These are phyloP conservation scores for Chrysotoxum bicinctum DNA, from an alignment of 2,888 invertebrate genomes.

Conservation along the genomic window DNA sequence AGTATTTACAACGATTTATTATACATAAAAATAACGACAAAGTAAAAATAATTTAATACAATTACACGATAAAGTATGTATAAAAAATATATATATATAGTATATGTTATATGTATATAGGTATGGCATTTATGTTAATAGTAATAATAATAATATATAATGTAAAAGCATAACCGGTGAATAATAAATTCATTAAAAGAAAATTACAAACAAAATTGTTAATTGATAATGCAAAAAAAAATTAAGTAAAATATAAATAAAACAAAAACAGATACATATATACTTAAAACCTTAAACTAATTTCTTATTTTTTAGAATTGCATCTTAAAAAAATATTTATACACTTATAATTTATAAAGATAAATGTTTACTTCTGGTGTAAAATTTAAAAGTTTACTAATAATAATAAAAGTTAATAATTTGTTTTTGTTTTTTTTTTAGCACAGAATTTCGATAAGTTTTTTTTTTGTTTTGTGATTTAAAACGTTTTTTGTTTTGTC, in stretches of 20 bases:
- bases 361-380: slow-evolving; percentile 65
- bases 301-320: slow-evolving; percentile 60
- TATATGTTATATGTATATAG: slow-evolving; percentile 61
- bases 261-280: slow-evolving; percentile 43
- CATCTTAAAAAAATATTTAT: slow-evolving; percentile 70
- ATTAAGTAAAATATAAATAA: slow-evolving; percentile 47
- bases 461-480: slow-evolving; percentile 30
- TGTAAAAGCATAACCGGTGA: slow-evolving; percentile 63
- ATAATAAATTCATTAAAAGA: slow-evolving; percentile 49
- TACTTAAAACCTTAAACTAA: slow-evolving; percentile 58
- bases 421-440: slow-evolving; percentile 43
- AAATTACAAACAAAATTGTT: slow-evolving; percentile 28
- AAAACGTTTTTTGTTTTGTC: slow-evolving; percentile 9
- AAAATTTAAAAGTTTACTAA: slow-evolving; percentile 67
- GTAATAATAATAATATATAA: slow-evolving; percentile 10
- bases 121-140: slow-evolving; percentile 68
- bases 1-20: slow-evolving; percentile 59
- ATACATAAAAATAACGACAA: slow-evolving; percentile 46
- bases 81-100: slow-evolving; percentile 65
- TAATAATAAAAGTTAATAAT: slow-evolving; percentile 66
- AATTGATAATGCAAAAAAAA: slow-evolving; percentile 48
- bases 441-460: slow-evolving; percentile 68
- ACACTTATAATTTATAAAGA: slow-evolving; percentile 68
- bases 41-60: slow-evolving; percentile 62
- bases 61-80: slow-evolving; percentile 59